Evolutionary conservation across 92 coral and sea anemone genomes (phyloP).

Genomic region (Phenganax subtilis): DNA sequence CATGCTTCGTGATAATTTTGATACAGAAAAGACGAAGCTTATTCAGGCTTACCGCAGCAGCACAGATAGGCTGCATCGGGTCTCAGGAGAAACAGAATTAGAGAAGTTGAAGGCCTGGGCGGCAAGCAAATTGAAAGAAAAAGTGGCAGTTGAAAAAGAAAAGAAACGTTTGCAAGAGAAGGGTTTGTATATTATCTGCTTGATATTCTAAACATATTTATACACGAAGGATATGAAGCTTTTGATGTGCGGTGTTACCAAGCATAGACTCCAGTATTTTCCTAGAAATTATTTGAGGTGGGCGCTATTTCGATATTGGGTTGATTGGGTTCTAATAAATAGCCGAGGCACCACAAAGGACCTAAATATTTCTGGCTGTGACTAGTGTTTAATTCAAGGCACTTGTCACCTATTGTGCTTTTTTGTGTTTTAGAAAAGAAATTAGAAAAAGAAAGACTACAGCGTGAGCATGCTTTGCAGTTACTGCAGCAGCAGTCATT

Average conservation of each 20-base stretch:
- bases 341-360: too few relatives aligned
- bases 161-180: background rate
- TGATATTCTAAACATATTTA: too few relatives aligned
- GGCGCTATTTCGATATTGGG: too few relatives aligned
- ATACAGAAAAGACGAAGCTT: constrained; percentile 4
- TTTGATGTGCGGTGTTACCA: too few relatives aligned
- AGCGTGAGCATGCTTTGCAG: background rate
- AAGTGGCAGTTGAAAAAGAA: constrained; percentile 4
- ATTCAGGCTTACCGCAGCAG: constrained; percentile 3
- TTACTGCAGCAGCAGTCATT: background rate
- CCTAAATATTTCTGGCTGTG: background rate
- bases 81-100: constrained; percentile 5
- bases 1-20: constrained; percentile 5
- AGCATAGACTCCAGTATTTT: too few relatives aligned
- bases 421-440: constrained; percentile 1
- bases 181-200: background rate
- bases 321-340: too few relatives aligned
- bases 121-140: constrained; percentile 5
- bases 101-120: constrained; percentile 21
- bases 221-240: too few relatives aligned
- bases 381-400: background rate
- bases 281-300: too few relatives aligned
- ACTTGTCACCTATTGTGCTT: background rate
- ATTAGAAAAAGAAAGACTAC: background rate
- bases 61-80: background rate